phyloP scores from a whole-genome alignment of 2,888 invertebrate species.

The Anagyrus pseudococci region DNA sequence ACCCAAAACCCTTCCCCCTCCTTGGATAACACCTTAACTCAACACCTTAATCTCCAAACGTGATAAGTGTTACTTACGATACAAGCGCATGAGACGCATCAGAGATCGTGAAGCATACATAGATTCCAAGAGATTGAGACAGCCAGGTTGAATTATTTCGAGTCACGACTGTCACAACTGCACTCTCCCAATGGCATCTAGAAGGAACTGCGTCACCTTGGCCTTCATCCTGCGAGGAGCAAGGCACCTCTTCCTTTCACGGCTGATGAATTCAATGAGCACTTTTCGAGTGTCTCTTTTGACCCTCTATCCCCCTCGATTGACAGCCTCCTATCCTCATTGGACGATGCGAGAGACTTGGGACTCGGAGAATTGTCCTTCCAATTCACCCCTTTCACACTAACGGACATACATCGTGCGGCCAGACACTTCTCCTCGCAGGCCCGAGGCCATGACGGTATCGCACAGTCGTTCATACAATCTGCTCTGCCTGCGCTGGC shows the following conservation, averaged over 20 bases:
- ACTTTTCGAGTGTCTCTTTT: background rate
- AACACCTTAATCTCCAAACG: background rate
- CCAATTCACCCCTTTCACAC: background rate
- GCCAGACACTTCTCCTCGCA: background rate
- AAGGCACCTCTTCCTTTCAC: background rate
- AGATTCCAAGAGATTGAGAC: background rate
- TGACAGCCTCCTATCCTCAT: background rate
- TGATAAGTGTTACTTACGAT: background rate
- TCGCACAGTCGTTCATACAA: background rate
- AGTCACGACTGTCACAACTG: background rate
- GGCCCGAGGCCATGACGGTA: background rate
- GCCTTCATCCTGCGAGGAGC: background rate
- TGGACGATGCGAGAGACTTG: background rate
- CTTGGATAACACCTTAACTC: no score
- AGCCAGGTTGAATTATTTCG: background rate
- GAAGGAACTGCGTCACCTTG: background rate
- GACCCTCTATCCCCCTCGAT: background rate
- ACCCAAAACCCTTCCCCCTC: background rate
- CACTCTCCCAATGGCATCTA: background rate
- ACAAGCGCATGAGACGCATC: background rate
- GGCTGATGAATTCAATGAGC: background rate
- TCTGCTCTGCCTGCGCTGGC: background rate
- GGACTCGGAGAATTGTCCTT: background rate
- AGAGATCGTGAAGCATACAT: background rate
- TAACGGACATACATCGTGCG: background rate